phyloP scores from a whole-genome alignment of 1,140 invertebrate genomes.

The Limonius californicus region DNA sequence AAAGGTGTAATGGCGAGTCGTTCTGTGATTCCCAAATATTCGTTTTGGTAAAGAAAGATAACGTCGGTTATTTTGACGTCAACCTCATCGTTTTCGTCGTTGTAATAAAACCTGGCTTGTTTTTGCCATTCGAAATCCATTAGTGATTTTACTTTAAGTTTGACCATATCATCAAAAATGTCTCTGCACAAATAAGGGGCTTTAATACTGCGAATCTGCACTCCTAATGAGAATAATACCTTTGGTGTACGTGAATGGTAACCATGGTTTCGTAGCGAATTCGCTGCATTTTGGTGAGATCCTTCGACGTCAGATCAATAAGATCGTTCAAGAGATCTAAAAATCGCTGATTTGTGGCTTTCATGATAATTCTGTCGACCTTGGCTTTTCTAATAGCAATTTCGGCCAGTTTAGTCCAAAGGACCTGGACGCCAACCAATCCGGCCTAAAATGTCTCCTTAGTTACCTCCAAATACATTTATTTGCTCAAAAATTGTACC shows the following conservation, averaged over 20 bases:
- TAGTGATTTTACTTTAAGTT: constrained; percentile 60
- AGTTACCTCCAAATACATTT: not conserved
- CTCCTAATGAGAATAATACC: constrained; percentile 51
- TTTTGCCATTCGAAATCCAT: constrained; percentile 91
- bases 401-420: constrained; percentile 83
- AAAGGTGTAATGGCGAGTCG: constrained; percentile 86
- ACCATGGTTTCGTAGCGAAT: constrained; percentile 89
- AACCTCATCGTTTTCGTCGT: constrained; percentile 76
- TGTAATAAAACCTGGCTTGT: constrained; percentile 86
- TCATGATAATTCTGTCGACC: constrained; percentile 76
- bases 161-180: constrained; percentile 72
- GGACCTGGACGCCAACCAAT: constrained; percentile 76
- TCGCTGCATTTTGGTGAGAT: constrained; percentile 75
- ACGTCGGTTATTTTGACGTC: constrained; percentile 84
- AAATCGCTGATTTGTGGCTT: constrained; percentile 71
- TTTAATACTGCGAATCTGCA: not conserved
- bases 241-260: constrained; percentile 92
- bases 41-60: constrained; percentile 87
- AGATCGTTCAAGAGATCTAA: constrained; percentile 77
- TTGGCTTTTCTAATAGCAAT: constrained; percentile 67
- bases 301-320: constrained; percentile 83
- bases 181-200: constrained; percentile 59
- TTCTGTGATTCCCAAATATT: constrained; percentile 88
- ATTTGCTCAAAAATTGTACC: constrained; percentile 38
- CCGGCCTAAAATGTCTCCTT: constrained; percentile 58